Base-by-base conservation (phyloP, 1,140 invertebrate genomes). In the Triops longicaudatus region DNA sequence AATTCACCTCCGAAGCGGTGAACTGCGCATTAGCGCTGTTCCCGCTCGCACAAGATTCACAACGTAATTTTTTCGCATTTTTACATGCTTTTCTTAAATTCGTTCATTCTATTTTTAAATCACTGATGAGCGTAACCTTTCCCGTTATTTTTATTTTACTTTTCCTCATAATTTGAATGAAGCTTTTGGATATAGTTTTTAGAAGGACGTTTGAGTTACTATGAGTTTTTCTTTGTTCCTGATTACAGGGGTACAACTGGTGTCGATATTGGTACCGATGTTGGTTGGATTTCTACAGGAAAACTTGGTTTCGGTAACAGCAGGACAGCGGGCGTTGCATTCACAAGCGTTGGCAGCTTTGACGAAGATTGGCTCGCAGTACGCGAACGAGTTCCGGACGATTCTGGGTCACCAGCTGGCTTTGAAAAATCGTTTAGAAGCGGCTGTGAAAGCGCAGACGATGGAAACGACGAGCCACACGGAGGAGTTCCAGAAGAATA, bases 341-440 rank as follows among this genome's bases (percentile, higher is more conserved):
- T 93, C 97, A 78, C 89, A 92, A 81, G 92, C 93, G 79, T 87
- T 97, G 78, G 89, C 94, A 80, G 92, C 91, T 88, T 87, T 98
- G 14, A 95, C 93, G 84, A 92, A 92, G 83, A 92, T 97, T 82
- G 96, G 95, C 41, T 93, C 94, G 1, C 92, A 93, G 83, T 93
- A 95, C 86, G 85, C 85, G 1, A 82, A 94, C 89, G 94, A 98
- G 85, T 98, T 98, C 83, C 94, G 95, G 82, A 89, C 89, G 17
- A 87, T 98, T 78, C 95, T 98, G 92, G 88, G 89, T 12, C 90
- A 92, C 80, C 91, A 92, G 0, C 86, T 88, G 0, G 91, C 94
- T 31, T 85, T 98, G 77, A 90, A 93, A 80, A 88, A 85, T 17
- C 92, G 92, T 84, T 85, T 98, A 71, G 96, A 98, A 84, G 88